phyloP scores from a whole-genome alignment of 2,797 vertebrate genomes.

The Helostoma temminkii region DNA sequence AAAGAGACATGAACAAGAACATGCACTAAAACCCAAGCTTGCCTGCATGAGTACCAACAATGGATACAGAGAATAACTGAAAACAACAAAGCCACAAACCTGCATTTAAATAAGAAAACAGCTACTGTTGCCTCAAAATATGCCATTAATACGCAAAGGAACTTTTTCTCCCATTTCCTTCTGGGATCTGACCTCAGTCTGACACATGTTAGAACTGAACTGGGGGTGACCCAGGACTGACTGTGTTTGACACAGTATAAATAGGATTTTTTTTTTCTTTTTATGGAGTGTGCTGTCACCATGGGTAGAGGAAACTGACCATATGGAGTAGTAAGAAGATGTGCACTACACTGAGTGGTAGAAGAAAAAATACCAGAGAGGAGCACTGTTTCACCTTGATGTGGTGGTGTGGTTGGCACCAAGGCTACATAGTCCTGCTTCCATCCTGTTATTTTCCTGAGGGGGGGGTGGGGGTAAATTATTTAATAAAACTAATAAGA shows the following conservation, averaged over 20 bases:
- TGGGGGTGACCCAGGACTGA: slow-evolving; percentile 44
- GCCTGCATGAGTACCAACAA: slow-evolving; percentile 88
- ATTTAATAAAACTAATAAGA: slow-evolving; percentile 76
- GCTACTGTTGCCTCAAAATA: slow-evolving; percentile 90
- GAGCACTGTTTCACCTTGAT: slow-evolving; percentile 64
- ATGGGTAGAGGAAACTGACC: slow-evolving; percentile 40
- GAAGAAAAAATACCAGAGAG: slow-evolving; percentile 48
- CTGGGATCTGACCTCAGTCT: slow-evolving; percentile 63
- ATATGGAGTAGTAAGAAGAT: slow-evolving; percentile 46
- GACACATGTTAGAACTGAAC: slow-evolving; percentile 57
- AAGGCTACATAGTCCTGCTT: slow-evolving; percentile 66
- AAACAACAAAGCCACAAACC: slow-evolving; percentile 78
- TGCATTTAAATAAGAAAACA: slow-evolving; percentile 81
- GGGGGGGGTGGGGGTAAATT: slow-evolving; percentile 73
- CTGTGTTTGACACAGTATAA: slow-evolving; percentile 47
- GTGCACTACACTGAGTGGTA: slow-evolving; percentile 66
- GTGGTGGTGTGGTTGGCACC: slow-evolving; percentile 57
- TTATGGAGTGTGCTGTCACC: slow-evolving; percentile 31
- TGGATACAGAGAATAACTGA: slow-evolving; percentile 81
- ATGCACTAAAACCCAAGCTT: slow-evolving; percentile 83
- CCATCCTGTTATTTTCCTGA: slow-evolving; percentile 52
- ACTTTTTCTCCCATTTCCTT: slow-evolving; percentile 52
- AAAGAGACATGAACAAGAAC: slow-evolving; percentile 59
- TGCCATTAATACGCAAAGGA: slow-evolving; percentile 63
- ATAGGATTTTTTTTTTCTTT: slow-evolving; percentile 36